Evolutionary conservation across 1,140 invertebrate species (phyloP).

Genomic region (Apis laboriosa): DNA sequence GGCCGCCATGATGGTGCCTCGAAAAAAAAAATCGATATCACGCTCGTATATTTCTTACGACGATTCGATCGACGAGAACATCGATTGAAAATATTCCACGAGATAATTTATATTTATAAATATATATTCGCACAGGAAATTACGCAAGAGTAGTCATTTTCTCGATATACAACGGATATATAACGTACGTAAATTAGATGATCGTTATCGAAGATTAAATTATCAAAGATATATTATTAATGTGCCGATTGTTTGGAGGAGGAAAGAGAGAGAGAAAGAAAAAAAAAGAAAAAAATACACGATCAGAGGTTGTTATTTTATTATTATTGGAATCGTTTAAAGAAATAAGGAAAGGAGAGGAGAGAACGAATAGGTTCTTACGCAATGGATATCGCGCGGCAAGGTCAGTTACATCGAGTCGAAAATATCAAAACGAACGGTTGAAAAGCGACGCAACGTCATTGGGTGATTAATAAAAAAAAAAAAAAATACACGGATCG

Average conservation of each 20-base stretch:
- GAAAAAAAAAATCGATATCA: no score
- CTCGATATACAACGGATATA: no score
- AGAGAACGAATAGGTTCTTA: neutral
- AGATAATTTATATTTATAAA: no score
- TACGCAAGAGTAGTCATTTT: no score
- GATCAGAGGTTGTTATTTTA: neutral
- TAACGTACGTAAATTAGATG: no score
- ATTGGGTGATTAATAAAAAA: neutral
- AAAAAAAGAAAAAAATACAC: neutral
- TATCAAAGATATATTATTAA: no score
- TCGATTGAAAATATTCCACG: no score
- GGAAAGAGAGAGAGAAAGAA: neutral
- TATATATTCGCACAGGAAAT: no score
- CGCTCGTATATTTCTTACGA: no score
- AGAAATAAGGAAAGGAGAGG: neutral
- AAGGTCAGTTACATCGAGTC: slow-evolving; percentile 48
- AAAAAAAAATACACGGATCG: slow-evolving; percentile 20
- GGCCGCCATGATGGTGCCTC: no score
- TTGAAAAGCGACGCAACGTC: slow-evolving; percentile 13
- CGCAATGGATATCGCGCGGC: slow-evolving; percentile 7
- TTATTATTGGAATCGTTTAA: neutral
- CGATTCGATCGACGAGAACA: no score
- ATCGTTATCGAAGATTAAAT: no score
- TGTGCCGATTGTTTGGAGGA: neutral
- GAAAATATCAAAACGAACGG: neutral